Evolutionary conservation across 2,113 vertebrate genomes (phyloP).

Genomic region (Heteronetta atricapilla): DNA sequence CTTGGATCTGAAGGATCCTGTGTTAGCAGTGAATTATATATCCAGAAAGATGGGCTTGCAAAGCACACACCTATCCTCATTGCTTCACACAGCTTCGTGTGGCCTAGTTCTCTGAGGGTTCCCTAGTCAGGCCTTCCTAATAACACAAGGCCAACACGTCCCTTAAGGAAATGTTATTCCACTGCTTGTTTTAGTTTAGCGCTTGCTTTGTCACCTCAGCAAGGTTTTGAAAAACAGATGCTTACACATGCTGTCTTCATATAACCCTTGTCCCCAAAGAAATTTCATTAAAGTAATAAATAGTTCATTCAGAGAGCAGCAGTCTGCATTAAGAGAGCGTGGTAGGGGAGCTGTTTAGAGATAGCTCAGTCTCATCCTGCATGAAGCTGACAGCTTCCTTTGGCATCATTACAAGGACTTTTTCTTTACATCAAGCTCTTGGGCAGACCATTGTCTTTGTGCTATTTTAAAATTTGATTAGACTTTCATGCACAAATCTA

Average conservation of each 20-base stretch:
- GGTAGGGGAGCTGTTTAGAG: not conserved
- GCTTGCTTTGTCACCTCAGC: not conserved
- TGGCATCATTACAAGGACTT: not conserved
- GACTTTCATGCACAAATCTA: not conserved
- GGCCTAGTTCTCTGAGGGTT: not conserved
- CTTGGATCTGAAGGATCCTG: not conserved
- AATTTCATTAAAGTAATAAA: not conserved
- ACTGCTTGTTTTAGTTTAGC: not conserved
- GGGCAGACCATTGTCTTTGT: not conserved
- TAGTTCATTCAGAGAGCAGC: not conserved
- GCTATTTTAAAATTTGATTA: not conserved
- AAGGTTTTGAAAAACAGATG: not conserved
- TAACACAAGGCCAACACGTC: not conserved
- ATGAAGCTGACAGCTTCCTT: not conserved
- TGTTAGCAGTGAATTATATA: not conserved
- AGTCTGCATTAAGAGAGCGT: not conserved
- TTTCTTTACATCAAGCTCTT: not conserved
- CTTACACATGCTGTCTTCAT: not conserved
- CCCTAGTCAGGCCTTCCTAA: not conserved
- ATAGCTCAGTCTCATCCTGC: not conserved
- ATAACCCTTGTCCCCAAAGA: not conserved
- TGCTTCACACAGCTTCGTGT: not conserved
- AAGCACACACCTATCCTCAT: not conserved
- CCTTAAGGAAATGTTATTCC: not conserved
- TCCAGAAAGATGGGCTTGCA: not conserved